Conservation (phyloP, 64 coral and sea anemone species). For the Dendronephthya gigantea region DNA sequence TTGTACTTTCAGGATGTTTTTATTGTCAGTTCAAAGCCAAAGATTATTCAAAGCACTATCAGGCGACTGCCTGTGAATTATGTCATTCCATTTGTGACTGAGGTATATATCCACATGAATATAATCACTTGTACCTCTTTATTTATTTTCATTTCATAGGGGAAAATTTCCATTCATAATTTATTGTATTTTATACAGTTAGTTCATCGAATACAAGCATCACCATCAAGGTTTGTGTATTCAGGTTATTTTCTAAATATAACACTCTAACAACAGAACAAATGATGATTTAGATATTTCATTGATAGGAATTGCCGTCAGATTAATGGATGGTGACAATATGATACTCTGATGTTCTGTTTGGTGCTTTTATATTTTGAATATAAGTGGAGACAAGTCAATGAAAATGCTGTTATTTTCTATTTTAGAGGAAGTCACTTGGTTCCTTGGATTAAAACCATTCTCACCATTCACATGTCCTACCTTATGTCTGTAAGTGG, state of each 20-base stretch:
- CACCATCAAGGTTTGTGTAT: slow-evolving; percentile 57
- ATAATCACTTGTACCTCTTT: background rate
- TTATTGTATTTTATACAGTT: slow-evolving; percentile 51
- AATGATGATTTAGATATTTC: slow-evolving; percentile 4
- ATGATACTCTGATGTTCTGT: background rate
- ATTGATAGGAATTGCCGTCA: slow-evolving; percentile 22
- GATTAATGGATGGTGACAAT: background rate
- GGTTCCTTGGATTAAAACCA: slow-evolving; percentile 58
- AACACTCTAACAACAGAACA: background rate
- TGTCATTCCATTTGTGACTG: slow-evolving; percentile 63
- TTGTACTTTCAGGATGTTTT: slow-evolving; percentile 62
- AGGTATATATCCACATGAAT: slow-evolving; percentile 31
- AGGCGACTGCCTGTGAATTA: slow-evolving; percentile 57
- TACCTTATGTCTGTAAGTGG: slow-evolving; percentile 95
- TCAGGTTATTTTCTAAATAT: background rate
- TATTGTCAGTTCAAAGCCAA: slow-evolving; percentile 27
- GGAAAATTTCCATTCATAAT: background rate
- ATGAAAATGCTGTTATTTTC: background rate
- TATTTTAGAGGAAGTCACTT: slow-evolving; percentile 45
- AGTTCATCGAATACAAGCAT: slow-evolving; percentile 60
- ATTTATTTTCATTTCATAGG: background rate
- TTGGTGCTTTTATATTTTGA: background rate
- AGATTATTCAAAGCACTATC: slow-evolving; percentile 58
- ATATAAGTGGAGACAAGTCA: background rate
- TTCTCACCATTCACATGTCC: slow-evolving; percentile 77